Evolutionary conservation across 2,113 vertebrate species (phyloP).

Genomic region (Odocoileus virginianus): DNA sequence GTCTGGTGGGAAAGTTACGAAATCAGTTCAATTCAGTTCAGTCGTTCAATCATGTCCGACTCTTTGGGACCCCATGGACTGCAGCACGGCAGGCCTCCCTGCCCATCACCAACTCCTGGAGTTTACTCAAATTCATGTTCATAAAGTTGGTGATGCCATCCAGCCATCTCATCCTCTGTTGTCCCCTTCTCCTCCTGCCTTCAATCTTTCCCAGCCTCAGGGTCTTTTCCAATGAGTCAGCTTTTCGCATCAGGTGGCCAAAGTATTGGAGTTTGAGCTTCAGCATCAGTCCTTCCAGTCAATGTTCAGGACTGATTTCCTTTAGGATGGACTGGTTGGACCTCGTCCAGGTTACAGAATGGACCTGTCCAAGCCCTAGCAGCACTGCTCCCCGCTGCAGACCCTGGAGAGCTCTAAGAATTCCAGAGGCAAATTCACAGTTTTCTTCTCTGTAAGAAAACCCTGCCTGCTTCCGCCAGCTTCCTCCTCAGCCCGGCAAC

Average conservation of each 20-base stretch:
- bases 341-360: neutral
- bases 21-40: neutral
- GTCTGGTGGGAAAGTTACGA: neutral
- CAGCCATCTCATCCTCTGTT: neutral
- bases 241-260: fast-evolving
- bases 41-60: fast-evolving
- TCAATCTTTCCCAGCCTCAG: neutral
- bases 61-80: neutral
- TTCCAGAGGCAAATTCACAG: neutral
- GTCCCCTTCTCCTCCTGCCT: neutral
- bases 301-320: neutral
- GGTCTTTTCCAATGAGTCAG: neutral
- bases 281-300: neutral
- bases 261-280: neutral
- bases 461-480: neutral
- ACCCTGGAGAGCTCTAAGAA: neutral
- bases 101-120: neutral
- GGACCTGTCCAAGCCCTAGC: neutral
- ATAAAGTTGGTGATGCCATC: neutral
- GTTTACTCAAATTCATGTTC: neutral
- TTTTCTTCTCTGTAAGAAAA: neutral
- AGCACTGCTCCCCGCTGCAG: neutral
- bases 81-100: neutral
- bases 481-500: neutral
- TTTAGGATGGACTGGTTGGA: neutral